A percentile compares a stretch with the other conserved stretches of the same genome.
Conservation (phyloP, 1,140 invertebrate genomes). For the Aphaenogaster ashmeadi region DNA sequence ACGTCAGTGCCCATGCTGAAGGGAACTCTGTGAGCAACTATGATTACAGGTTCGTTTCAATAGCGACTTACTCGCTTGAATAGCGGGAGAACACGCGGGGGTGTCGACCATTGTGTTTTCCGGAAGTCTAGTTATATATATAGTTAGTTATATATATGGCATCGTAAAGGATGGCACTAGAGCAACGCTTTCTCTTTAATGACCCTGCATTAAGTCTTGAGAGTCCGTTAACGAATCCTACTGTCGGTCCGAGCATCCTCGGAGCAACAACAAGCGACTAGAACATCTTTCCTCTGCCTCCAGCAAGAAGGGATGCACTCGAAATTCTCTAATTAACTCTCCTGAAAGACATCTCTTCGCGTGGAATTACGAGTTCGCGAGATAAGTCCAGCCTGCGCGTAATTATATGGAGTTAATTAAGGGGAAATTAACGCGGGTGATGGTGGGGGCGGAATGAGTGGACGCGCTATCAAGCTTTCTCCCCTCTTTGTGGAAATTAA, state of each 20-base stretch:
- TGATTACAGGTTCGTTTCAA: conserved; percentile 32
- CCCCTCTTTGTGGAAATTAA: conserved; percentile 13
- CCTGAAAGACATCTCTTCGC: background rate
- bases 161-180: conserved; percentile 21
- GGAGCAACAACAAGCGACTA: background rate
- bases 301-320: background rate
- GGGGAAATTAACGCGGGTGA: conserved; percentile 1
- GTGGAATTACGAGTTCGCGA: conserved; percentile 43
- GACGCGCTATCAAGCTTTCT: background rate
- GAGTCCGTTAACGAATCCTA: conserved; percentile 50
- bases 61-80: conserved; percentile 17
- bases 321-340: conserved; percentile 56
- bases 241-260: background rate
- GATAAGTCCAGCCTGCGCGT: conserved; percentile 36
- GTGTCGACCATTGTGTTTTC: conserved; percentile 23
- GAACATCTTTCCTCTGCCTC: background rate
- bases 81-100: background rate
- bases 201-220: conserved; percentile 45
- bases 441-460: no score
- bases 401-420: conserved; percentile 53
- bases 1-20: background rate
- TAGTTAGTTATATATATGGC: conserved; percentile 22
- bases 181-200: conserved; percentile 32
- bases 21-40: background rate
- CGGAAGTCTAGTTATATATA: no score